These are phyloP conservation scores for Neosalanx taihuensis DNA, from an alignment of 2,797 vertebrate genomes.

Conservation along the genomic window DNA sequence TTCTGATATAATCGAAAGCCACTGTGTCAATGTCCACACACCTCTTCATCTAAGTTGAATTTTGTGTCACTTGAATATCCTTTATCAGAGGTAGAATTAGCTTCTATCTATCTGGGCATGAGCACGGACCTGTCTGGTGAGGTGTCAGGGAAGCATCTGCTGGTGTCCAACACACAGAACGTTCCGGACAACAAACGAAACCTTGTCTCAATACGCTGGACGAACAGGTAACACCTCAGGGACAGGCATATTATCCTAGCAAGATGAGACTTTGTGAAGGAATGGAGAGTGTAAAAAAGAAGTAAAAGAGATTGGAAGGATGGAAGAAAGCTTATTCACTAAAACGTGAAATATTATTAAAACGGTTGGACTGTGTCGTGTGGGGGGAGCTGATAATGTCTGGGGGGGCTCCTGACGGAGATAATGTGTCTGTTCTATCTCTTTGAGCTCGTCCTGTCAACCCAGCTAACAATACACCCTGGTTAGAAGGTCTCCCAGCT, in stretches of 20 bases:
- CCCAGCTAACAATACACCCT: neutral
- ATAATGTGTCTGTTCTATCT: neutral
- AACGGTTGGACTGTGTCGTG: conserved; percentile 6
- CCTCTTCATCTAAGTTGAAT: conserved; percentile 12
- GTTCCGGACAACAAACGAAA: too few relatives aligned
- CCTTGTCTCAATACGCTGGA: neutral
- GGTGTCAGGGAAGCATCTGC: conserved; percentile 22
- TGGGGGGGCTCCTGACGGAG: neutral
- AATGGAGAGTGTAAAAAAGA: too few relatives aligned
- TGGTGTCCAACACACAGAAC: conserved; percentile 6
- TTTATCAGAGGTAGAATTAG: conserved; percentile 14
- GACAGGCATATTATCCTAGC: too few relatives aligned
- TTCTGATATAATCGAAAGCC: neutral
- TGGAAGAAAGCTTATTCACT: too few relatives aligned
- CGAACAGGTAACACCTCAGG: too few relatives aligned
- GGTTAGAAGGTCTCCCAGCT: conserved; percentile 4
- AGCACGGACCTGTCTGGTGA: conserved; percentile 24
- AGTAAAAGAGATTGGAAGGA: too few relatives aligned
- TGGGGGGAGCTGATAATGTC: conserved; percentile 11
- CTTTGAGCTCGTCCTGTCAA: conserved; percentile 28
- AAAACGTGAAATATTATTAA: neutral
- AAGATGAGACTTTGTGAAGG: too few relatives aligned
- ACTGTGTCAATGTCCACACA: neutral
- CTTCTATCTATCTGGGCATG: conserved; percentile 8
- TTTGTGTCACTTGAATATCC: conserved; percentile 7